Evolutionary conservation across 2,113 vertebrate genomes (phyloP).

Genomic region (Cynopterus brachyotis): DNA sequence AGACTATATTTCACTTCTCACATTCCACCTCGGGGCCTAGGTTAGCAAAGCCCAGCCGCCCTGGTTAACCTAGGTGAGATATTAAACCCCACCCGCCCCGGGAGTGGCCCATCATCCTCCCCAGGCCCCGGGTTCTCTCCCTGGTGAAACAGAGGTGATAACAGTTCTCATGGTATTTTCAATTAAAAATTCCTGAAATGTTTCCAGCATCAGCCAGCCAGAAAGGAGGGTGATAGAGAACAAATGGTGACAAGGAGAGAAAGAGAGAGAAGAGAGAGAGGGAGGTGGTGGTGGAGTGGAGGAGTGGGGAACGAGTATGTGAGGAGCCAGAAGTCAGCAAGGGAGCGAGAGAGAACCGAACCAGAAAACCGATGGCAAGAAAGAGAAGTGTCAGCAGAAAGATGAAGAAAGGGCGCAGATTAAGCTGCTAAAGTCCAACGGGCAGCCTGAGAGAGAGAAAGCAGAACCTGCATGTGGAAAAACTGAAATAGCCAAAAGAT

Average conservation of each 20-base stretch:
- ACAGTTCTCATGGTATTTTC: slow-evolving; percentile 85
- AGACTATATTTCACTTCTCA: slow-evolving; percentile 80
- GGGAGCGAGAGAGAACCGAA: neutral
- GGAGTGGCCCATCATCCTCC: slow-evolving; percentile 58
- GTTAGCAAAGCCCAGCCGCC: slow-evolving; percentile 63
- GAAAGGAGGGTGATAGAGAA: slow-evolving; percentile 84
- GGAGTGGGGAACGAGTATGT: neutral
- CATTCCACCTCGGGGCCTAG: slow-evolving; percentile 80
- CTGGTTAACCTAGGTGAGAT: slow-evolving; percentile 79
- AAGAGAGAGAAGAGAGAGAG: slow-evolving; percentile 39
- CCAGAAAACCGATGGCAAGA: slow-evolving; percentile 30
- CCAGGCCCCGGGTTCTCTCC: slow-evolving; percentile 66
- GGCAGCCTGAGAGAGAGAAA: neutral
- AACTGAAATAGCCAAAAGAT: slow-evolving; percentile 60
- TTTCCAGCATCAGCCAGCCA: slow-evolving; percentile 83
- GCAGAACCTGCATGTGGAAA: slow-evolving; percentile 56
- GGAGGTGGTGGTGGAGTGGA: neutral
- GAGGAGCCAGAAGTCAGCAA: slow-evolving; percentile 12
- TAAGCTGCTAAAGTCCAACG: rapidly evolving
- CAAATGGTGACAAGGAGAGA: slow-evolving; percentile 85
- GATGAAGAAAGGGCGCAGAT: neutral
- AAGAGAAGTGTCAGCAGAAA: slow-evolving; percentile 49
- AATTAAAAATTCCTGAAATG: slow-evolving; percentile 88
- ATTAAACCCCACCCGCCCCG: slow-evolving; percentile 67
- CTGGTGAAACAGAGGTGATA: slow-evolving; percentile 83